phyloP scores from a whole-genome alignment of 2,113 vertebrate species.

The Cichladusa arquata region DNA sequence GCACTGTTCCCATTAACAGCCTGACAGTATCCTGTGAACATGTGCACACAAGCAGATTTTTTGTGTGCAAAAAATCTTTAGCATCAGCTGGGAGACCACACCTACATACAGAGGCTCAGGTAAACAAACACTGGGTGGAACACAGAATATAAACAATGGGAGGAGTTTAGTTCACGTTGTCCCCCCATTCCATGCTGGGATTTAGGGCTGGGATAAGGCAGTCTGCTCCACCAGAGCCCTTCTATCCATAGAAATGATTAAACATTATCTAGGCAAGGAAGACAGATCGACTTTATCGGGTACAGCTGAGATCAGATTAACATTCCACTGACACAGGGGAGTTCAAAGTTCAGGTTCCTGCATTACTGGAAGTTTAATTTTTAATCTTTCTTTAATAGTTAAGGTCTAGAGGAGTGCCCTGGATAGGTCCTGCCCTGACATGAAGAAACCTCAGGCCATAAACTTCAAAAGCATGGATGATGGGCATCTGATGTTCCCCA shows the following conservation, averaged over 20 bases:
- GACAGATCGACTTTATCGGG: conserved; percentile 33
- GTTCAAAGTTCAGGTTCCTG: conserved; percentile 23
- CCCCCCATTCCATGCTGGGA: background rate
- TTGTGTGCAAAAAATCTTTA: background rate
- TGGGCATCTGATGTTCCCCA: background rate
- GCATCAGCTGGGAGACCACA: background rate
- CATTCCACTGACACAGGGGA: background rate
- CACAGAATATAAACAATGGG: background rate
- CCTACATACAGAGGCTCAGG: background rate
- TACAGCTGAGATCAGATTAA: conserved; percentile 8
- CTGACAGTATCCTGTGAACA: background rate
- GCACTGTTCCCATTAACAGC: background rate
- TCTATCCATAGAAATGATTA: background rate
- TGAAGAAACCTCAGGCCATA: background rate
- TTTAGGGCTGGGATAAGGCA: background rate
- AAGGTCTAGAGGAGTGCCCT: background rate
- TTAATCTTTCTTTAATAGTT: conserved; percentile 43
- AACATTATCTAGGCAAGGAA: conserved; percentile 42
- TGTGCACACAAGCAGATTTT: background rate
- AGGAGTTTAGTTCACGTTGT: background rate
- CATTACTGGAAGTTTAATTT: conserved; percentile 40
- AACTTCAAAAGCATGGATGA: background rate
- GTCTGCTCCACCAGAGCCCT: background rate
- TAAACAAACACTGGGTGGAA: background rate
- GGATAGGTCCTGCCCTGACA: background rate